These are phyloP conservation scores for Hirtodrosophila alboralis DNA, from an alignment of 2,888 invertebrate genomes.

Conservation along the genomic window DNA sequence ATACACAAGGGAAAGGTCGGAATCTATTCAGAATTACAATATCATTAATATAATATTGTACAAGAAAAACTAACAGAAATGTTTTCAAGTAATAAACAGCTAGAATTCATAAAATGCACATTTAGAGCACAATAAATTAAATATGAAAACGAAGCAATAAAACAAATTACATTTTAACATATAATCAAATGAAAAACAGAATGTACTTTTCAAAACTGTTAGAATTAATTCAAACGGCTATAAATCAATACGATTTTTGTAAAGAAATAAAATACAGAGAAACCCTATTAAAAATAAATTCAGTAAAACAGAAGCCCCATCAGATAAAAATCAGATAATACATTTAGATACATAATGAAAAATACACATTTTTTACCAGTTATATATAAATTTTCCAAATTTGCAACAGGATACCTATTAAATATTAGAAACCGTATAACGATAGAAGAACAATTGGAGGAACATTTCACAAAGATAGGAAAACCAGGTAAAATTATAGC, in stretches of 20 bases:
- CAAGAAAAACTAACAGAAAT: constrained; percentile 12
- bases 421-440: no score
- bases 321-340: background rate
- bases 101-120: constrained; percentile 11
- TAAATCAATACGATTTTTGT: background rate
- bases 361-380: no score
- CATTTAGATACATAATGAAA: no score
- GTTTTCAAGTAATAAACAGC: constrained; percentile 9
- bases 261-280: constrained; percentile 2
- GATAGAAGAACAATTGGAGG: background rate
- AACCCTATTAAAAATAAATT: background rate
- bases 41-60: constrained; percentile 12
- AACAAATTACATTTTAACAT: constrained; percentile 2
- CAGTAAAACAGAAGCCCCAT: background rate
- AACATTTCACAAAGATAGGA: constrained; percentile 1
- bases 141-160: background rate
- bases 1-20: constrained; percentile 5
- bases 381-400: no score
- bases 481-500: background rate
- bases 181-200: background rate
- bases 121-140: constrained; percentile 3
- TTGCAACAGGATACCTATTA: no score
- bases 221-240: background rate
- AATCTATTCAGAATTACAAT: constrained; percentile 6
- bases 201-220: background rate